These are phyloP conservation scores for Neopelma chrysocephalum DNA, from an alignment of 2,797 vertebrate genomes.

Conservation along the genomic window DNA sequence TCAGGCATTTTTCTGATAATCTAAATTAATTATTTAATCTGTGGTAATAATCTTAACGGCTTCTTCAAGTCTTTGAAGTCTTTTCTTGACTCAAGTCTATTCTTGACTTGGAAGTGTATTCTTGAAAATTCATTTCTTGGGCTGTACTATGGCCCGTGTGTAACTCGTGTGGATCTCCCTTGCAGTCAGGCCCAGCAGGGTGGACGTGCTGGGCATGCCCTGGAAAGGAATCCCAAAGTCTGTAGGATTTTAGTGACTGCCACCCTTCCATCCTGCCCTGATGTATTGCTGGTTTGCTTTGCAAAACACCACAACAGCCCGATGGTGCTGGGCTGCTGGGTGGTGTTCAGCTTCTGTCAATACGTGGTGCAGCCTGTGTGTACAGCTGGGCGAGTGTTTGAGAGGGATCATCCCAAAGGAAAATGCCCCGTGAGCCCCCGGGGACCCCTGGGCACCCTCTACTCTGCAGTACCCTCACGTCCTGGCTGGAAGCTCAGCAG, in stretches of 20 bases:
- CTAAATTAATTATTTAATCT: not conserved
- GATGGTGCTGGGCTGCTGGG: not conserved
- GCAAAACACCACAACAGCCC: fast-evolving
- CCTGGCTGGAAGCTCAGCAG: not conserved
- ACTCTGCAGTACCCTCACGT: not conserved
- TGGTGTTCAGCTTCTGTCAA: not conserved
- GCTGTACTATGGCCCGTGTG: fast-evolving
- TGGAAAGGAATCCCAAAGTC: not conserved
- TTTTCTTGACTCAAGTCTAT: not conserved
- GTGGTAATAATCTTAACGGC: not conserved
- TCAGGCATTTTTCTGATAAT: not conserved
- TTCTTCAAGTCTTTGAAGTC: not conserved
- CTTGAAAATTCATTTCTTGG: not conserved
- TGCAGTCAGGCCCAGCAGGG: fast-evolving
- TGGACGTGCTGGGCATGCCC: not conserved
- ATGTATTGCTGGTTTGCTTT: not conserved
- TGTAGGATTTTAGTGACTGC: not conserved
- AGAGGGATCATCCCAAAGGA: not conserved
- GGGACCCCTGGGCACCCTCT: not conserved
- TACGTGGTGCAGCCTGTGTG: fast-evolving
- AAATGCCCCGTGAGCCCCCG: not conserved
- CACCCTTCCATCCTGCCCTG: not conserved
- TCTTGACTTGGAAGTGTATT: not conserved
- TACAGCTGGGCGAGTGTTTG: not conserved
- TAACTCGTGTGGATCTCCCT: fast-evolving